Percentiles rank a stretch among this genome's conserved stretches.
phyloP scores from a whole-genome alignment of 2,888 invertebrate species.

The Microdon myrmicae region DNA sequence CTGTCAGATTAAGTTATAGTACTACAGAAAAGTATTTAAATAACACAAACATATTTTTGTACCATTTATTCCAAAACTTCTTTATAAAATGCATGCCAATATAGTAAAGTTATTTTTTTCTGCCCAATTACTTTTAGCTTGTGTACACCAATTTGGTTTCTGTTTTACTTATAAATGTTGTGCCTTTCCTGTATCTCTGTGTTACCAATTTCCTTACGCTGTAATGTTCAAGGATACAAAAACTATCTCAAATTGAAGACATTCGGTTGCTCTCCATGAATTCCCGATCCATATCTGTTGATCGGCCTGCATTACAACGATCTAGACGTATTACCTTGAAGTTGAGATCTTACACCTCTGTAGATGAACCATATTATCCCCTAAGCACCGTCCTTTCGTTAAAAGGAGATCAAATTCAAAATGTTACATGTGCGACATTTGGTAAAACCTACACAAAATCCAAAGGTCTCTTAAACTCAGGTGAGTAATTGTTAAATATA shows the following conservation, averaged over 20 bases:
- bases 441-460: constrained; percentile 17
- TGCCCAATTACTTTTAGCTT: no score
- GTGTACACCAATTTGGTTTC: no score
- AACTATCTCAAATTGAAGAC: constrained; percentile 52
- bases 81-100: no score
- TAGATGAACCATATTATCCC: constrained; percentile 49
- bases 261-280: constrained; percentile 56
- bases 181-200: constrained; percentile 47
- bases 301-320: constrained; percentile 54
- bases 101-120: no score
- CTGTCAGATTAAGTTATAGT: no score
- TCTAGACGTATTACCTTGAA: constrained; percentile 44
- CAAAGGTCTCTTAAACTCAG: constrained; percentile 27
- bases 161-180: constrained; percentile 37
- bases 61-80: no score
- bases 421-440: no score
- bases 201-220: constrained; percentile 43
- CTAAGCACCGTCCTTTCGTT: no score
- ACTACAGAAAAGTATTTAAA: no score
- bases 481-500: no score
- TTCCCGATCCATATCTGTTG: constrained; percentile 59
- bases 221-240: constrained; percentile 52
- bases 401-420: no score
- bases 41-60: no score
- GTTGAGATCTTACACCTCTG: constrained; percentile 46